These are phyloP conservation scores for Metopolophium dirhodum DNA, from an alignment of 1,140 invertebrate genomes.

Conservation along the genomic window DNA sequence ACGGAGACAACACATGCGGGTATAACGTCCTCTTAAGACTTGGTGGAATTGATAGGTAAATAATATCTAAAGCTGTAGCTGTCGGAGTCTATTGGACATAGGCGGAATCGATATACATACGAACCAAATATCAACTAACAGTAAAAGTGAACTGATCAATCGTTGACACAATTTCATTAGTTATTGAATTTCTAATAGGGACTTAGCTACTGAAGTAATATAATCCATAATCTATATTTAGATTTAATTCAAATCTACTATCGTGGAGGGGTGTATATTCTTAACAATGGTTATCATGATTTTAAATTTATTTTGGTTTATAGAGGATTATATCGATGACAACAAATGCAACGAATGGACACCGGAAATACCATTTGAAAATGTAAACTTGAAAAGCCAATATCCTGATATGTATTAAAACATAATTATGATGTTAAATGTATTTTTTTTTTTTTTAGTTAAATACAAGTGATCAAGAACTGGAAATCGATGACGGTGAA, in stretches of 20 bases:
- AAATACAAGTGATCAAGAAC: conserved; percentile 65
- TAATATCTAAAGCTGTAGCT: background rate
- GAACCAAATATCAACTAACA: background rate
- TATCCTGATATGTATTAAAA: background rate
- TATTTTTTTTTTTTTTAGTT: conserved; percentile 62
- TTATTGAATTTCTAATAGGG: background rate
- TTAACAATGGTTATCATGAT: background rate
- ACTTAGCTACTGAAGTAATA: background rate
- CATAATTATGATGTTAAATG: background rate
- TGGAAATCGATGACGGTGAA: conserved; percentile 59
- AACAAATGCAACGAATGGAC: conserved; percentile 71
- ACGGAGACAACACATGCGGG: too few relatives aligned
- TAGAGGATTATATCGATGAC: conserved; percentile 49
- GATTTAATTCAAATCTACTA: background rate
- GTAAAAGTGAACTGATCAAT: background rate
- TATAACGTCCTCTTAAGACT: too few relatives aligned
- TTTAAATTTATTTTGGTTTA: background rate
- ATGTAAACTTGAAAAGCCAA: conserved; percentile 68
- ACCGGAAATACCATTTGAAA: conserved; percentile 90
- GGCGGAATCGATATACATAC: background rate
- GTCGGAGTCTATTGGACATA: background rate
- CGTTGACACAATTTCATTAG: background rate
- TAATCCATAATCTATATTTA: background rate
- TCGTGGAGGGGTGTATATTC: background rate
- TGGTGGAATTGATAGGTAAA: background rate